Percentiles rank a stretch among this genome's conserved stretches.
These are phyloP conservation scores for Oncorhynchus gorbuscha DNA, from an alignment of 2,113 vertebrate species.

Conservation along the genomic window DNA sequence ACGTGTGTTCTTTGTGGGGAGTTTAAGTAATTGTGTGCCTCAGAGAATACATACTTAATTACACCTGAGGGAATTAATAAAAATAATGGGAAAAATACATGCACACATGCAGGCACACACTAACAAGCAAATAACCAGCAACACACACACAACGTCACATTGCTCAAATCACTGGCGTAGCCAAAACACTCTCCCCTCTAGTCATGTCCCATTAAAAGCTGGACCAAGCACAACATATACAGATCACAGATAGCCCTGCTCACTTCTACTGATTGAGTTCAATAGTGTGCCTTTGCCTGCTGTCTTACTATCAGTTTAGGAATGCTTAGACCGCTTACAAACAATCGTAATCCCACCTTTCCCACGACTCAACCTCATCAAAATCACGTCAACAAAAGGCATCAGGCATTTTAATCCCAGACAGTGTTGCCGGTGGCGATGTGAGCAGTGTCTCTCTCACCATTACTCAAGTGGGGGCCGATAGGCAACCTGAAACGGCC, in stretches of 20 bases:
- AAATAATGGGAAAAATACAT: background rate
- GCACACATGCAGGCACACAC: background rate
- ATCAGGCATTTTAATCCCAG: background rate
- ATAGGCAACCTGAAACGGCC: too few relatives aligned
- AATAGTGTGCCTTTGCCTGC: too few relatives aligned
- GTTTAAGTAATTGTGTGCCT: too few relatives aligned
- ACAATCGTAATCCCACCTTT: background rate
- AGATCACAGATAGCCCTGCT: too few relatives aligned
- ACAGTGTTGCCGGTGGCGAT: slow-evolving; percentile 5
- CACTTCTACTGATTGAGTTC: too few relatives aligned
- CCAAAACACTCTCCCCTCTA: background rate
- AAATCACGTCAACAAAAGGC: background rate
- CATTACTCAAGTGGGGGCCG: too few relatives aligned
- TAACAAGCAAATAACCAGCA: background rate
- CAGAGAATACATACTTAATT: too few relatives aligned
- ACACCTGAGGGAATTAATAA: too few relatives aligned
- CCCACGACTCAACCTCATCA: background rate
- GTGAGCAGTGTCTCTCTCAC: slow-evolving; percentile 5
- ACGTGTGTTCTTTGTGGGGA: too few relatives aligned
- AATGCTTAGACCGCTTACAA: background rate
- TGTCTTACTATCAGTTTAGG: too few relatives aligned
- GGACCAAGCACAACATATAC: too few relatives aligned
- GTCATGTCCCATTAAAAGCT: too few relatives aligned
- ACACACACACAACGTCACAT: background rate
- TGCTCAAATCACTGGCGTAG: background rate